Conservation (phyloP, 2,113 vertebrate genomes). For the Chroicocephalus ridibundus region DNA sequence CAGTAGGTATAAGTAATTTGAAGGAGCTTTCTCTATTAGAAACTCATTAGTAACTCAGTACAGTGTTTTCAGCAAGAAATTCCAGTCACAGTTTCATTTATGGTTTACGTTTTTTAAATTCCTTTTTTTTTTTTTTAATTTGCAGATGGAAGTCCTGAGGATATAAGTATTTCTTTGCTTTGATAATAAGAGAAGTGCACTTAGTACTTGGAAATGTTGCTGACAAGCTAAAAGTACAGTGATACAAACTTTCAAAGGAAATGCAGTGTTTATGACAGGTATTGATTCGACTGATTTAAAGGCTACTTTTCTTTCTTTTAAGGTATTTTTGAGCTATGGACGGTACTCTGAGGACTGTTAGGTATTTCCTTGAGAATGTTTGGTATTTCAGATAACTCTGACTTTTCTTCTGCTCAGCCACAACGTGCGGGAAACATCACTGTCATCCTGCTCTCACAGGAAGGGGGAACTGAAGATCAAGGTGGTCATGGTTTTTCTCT, state of each 20-base stretch:
- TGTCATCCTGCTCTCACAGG: not conserved
- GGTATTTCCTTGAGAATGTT: not conserved
- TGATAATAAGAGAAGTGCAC: conserved; percentile 34
- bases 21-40: not conserved
- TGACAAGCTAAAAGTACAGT: conserved; percentile 43
- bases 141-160: conserved; percentile 20
- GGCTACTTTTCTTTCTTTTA: conserved; percentile 32
- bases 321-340: not conserved
- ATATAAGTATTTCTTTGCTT: conserved; percentile 41
- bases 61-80: not conserved
- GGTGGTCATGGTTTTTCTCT: not conserved
- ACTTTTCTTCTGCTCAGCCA: not conserved
- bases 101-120: not conserved
- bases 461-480: not conserved
- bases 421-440: not conserved
- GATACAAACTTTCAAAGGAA: conserved; percentile 1
- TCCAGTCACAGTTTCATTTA: not conserved
- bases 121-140: not conserved
- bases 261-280: conserved; percentile 25
- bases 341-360: not conserved
- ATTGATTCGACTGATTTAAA: conserved; percentile 28
- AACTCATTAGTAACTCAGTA: not conserved
- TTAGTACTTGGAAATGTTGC: conserved; percentile 56
- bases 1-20: not conserved
- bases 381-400: not conserved